Evolutionary conservation across 1,140 invertebrate genomes (phyloP), one percentile per base, ranked within the genome.

Genomic region (Pogonomyrmex californicus): DNA sequence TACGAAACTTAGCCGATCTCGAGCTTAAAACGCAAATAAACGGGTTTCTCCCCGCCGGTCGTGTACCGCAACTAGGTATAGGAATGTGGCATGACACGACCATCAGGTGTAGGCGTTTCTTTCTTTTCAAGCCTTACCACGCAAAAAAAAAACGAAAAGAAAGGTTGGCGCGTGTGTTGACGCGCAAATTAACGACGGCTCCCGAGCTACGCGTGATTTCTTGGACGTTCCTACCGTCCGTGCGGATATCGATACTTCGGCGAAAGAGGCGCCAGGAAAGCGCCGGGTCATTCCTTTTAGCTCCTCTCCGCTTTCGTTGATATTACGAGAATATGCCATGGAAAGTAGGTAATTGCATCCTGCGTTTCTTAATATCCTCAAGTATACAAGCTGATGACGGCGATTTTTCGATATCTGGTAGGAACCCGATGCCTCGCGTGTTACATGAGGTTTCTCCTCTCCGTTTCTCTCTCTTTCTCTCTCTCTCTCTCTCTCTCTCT

Each of bases 41-140:
- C 89, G 68, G 60, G 86, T 90, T 90, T 81, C 51, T 76, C 17
- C 9, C 66, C 85, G 77, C 47, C n/a, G 71, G 54, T 65, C 47
- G 58, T 41, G 86, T 56, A 66, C 44, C 68, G 44, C 14, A 36
- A 73, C 2, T n/a, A 49, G 41, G 10, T 38, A 47, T 12, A 76
- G 62, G 75, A 86, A 88, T 86, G 83, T 62, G 9, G 23, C 71
- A 51, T 6, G 66, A 87, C 36, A 68, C 5, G 51, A 60, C 33
- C 36, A 63, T 44, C 30, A 17, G 12, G 30, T 83, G 79, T 83
- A 23, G 54, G 33, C n/a, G 54, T 33, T 75, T 73, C n/a, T 33
- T 60, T 54, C 36, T 47, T 62, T 83, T 49, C 49, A 33, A 6
- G 10, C 30, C 58, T 38, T 12, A 36, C 30, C 41, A 38, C 7